These are phyloP conservation scores for Bombus ignitus DNA, from an alignment of 1,140 invertebrate species.

Conservation along the genomic window DNA sequence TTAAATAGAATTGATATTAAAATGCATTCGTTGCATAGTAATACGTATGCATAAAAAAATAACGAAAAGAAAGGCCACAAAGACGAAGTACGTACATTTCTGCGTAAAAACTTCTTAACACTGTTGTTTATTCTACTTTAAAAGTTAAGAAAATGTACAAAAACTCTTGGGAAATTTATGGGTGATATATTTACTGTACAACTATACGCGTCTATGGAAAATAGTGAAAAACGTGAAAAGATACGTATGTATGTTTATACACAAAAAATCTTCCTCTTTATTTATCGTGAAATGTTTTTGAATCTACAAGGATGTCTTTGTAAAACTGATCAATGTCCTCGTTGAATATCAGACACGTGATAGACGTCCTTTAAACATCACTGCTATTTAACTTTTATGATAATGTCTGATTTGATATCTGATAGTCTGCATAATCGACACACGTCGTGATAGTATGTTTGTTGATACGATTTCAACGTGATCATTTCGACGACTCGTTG, in stretches of 20 bases:
- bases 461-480: slow-evolving; percentile 10
- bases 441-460: background rate
- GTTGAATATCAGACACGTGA: background rate
- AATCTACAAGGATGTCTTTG: background rate
- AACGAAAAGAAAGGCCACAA: no score
- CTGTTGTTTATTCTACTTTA: no score
- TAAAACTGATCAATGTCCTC: no score
- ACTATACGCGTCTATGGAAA: background rate
- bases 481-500: background rate
- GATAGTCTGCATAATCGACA: background rate
- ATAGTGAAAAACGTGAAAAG: background rate
- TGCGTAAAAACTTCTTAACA: no score
- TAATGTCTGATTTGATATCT: background rate
- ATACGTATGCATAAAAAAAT: background rate
- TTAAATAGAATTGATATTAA: background rate
- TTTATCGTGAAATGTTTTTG: background rate
- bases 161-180: no score
- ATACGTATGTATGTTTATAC: background rate
- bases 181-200: no score
- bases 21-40: background rate
- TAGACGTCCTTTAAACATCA: background rate
- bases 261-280: background rate
- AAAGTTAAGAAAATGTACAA: no score
- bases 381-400: background rate
- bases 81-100: no score